Percentiles rank a stretch among this genome's conserved stretches.
These are phyloP conservation scores for Molorchus minor DNA, from an alignment of 2,888 invertebrate genomes.

Conservation along the genomic window DNA sequence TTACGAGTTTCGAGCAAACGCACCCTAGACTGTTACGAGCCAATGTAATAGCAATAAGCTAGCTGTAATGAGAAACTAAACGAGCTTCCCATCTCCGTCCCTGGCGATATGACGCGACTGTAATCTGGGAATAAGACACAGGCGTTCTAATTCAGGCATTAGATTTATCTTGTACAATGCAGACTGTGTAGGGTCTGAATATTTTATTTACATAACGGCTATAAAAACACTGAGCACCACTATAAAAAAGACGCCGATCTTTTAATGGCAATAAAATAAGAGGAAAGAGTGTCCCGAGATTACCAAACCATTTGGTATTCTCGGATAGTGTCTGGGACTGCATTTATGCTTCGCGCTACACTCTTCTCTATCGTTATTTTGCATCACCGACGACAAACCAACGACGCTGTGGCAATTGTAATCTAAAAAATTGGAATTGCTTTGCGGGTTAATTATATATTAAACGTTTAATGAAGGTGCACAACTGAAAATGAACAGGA, in stretches of 20 bases:
- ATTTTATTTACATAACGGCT: too few relatives aligned
- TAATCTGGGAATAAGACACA: not conserved
- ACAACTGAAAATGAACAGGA: not conserved
- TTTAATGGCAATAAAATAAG: conserved; percentile 9
- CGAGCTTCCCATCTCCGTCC: not conserved
- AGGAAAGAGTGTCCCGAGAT: too few relatives aligned
- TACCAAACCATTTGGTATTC: too few relatives aligned
- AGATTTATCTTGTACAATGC: too few relatives aligned
- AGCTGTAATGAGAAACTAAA: conserved; percentile 4
- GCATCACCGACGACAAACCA: not conserved
- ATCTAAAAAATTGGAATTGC: not conserved
- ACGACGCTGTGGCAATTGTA: not conserved
- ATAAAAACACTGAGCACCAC: too few relatives aligned
- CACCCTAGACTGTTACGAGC: not conserved
- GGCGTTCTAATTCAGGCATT: too few relatives aligned
- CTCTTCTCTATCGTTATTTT: conserved; percentile 4
- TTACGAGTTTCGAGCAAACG: not conserved
- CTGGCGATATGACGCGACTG: not conserved
- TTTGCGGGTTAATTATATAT: not conserved
- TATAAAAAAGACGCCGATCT: not conserved
- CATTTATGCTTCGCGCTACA: conserved; percentile 6
- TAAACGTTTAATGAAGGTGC: not conserved
- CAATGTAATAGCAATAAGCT: conserved; percentile 4
- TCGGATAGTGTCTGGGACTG: not conserved
- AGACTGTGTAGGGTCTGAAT: too few relatives aligned